Percentiles rank a stretch among this genome's conserved stretches.
phyloP scores from a whole-genome alignment of 2,113 vertebrate species.

The Cariama cristata region DNA sequence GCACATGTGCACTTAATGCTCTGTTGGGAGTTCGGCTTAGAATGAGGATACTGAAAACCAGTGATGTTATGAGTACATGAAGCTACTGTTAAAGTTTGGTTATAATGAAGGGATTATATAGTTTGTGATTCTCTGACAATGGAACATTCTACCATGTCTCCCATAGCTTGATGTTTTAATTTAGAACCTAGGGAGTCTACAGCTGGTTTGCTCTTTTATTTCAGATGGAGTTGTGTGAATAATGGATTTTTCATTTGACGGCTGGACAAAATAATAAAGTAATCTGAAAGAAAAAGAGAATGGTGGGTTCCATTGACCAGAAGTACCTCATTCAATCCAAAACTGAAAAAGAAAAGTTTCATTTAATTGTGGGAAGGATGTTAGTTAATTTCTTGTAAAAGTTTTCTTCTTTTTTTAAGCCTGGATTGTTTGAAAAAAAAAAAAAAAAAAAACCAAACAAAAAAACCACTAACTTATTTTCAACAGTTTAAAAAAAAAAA shows the following conservation, averaged over 20 bases:
- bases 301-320: neutral
- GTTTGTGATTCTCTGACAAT: neutral
- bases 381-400: neutral
- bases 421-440: neutral
- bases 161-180: constrained; percentile 29
- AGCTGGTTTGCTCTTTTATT: constrained; percentile 38
- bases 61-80: neutral
- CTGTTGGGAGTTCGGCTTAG: constrained; percentile 10
- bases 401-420: neutral
- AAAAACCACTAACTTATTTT: neutral
- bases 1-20: neutral
- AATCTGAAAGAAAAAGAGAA: neutral
- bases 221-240: constrained; percentile 17
- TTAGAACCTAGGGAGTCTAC: neutral
- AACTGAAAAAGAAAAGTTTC: neutral
- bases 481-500: neutral
- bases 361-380: neutral
- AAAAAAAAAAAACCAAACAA: too few relatives aligned
- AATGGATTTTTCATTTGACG: constrained; percentile 21
- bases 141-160: neutral
- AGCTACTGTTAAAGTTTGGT: constrained; percentile 42
- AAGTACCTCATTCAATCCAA: neutral
- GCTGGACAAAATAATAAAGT: neutral
- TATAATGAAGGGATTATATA: constrained; percentile 30
- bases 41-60: constrained; percentile 18